Evolutionary conservation across 2,113 vertebrate species (phyloP), one percentile per base, ranked within the genome.

Genomic region (Patagioenas fasciata): DNA sequence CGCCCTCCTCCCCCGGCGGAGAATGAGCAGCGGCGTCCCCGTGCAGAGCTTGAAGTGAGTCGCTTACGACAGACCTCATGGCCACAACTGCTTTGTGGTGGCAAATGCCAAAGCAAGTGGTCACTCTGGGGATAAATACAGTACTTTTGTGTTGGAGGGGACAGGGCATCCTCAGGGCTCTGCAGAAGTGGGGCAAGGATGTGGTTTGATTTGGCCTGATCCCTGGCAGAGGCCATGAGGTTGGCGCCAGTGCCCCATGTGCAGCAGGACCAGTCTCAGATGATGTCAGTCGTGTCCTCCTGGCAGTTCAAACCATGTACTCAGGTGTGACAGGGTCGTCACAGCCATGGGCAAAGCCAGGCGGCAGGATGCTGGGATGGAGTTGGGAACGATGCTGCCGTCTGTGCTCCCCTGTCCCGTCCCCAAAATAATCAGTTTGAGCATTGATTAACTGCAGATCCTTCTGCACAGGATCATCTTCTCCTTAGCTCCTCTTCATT

Each of bases 391-490:
- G 5, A 6, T 65, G 50, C 72, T 88, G 62, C 64, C 51, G 15
- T 31, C 79, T 82, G 54, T 65, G 65, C 31, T 50, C 61, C 57
- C 31, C 13, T 31, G 24, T 34, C 20, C 17, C 9, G 13, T 50
- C 71, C 23, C 23, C 16, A 56, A 85, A 92, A 54, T 74, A 87
- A 87, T 80, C 54, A 65, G 13, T 47, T 54, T 51, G 53, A 86
- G 66, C 64, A 15, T 17, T 62, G 84, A 72, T 95, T 94, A 87
- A 94, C 90, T 57, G n/a, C 72, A 72, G 53, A 32, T 94, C 89
- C 79, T 79, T n/a, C 88, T 66, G 38, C 0, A 1, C 51, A 42
- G 80, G 81, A 86, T 92, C 70, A 23, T 71, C 93, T 61, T 79
- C 51, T 91, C 62, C 79, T 72, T 60, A 65, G 64, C 56, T 86